phyloP scores from a whole-genome alignment of 2,888 invertebrate species.

The Tryphoninae sp. region DNA sequence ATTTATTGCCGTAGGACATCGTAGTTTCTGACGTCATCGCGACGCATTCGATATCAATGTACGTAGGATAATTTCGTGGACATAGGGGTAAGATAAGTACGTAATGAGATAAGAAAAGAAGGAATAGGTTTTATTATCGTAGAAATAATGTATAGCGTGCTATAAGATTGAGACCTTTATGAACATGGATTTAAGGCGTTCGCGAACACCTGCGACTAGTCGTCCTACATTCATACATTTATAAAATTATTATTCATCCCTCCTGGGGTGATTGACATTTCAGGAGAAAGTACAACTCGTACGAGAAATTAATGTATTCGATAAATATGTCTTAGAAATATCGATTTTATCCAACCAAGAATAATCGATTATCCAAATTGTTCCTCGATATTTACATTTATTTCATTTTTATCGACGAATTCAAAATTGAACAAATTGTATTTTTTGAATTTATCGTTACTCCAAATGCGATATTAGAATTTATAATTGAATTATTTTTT shows the following conservation, averaged over 20 bases:
- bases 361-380: too few relatives aligned
- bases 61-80: constrained; percentile 37
- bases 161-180: constrained; percentile 20
- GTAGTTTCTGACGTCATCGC: constrained; percentile 34
- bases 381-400: too few relatives aligned
- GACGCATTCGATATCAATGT: background rate
- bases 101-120: constrained; percentile 13
- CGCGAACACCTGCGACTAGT: background rate
- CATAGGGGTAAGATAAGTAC: constrained; percentile 19
- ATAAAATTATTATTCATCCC: background rate
- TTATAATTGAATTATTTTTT: too few relatives aligned
- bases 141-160: constrained; percentile 21
- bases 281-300: background rate
- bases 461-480: too few relatives aligned
- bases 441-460: too few relatives aligned
- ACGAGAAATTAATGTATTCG: background rate
- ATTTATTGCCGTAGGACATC: constrained; percentile 28
- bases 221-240: background rate
- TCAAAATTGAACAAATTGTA: too few relatives aligned
- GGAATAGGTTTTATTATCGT: constrained; percentile 4
- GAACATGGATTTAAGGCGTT: background rate
- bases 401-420: too few relatives aligned
- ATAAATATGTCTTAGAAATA: background rate
- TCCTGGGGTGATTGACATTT: constrained; percentile 3
- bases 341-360: background rate